Percentiles rank a stretch among this genome's conserved stretches.
Conservation (phyloP, 1,140 invertebrate species). For the Matsumurasca onukii region DNA sequence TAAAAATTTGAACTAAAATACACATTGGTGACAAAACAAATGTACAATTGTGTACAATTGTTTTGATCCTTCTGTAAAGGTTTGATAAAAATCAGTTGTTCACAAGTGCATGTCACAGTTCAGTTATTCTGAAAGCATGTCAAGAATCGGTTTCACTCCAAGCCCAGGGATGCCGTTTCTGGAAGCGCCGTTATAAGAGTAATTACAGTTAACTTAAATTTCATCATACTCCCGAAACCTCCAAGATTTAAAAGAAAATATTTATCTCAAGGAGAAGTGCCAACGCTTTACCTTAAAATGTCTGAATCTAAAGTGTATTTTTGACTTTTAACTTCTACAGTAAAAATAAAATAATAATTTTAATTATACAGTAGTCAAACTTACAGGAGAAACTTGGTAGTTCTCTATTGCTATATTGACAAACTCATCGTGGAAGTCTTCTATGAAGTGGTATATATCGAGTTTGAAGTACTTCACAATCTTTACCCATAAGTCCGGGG, state of each 20-base stretch:
- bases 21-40: neutral
- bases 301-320: neutral
- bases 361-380: slow-evolving; percentile 34
- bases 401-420: slow-evolving; percentile 60
- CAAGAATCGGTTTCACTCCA: neutral
- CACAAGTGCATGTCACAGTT: too few relatives aligned
- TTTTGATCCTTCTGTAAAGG: too few relatives aligned
- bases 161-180: neutral
- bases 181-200: neutral
- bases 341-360: neutral
- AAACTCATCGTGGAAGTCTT: slow-evolving; percentile 55
- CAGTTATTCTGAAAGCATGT: too few relatives aligned
- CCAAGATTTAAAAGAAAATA: neutral
- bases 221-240: neutral
- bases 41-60: slow-evolving; percentile 1
- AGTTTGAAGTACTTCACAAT: slow-evolving; percentile 58
- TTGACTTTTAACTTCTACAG: neutral
- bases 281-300: neutral
- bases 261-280: neutral
- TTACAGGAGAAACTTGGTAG: slow-evolving; percentile 56
- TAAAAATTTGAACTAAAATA: neutral
- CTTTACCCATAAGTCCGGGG: slow-evolving; percentile 61
- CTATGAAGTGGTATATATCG: slow-evolving; percentile 57
- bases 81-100: too few relatives aligned
- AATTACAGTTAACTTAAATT: neutral